Base-by-base conservation (phyloP, 1,140 invertebrate genomes). In the Spodoptera litura region DNA sequence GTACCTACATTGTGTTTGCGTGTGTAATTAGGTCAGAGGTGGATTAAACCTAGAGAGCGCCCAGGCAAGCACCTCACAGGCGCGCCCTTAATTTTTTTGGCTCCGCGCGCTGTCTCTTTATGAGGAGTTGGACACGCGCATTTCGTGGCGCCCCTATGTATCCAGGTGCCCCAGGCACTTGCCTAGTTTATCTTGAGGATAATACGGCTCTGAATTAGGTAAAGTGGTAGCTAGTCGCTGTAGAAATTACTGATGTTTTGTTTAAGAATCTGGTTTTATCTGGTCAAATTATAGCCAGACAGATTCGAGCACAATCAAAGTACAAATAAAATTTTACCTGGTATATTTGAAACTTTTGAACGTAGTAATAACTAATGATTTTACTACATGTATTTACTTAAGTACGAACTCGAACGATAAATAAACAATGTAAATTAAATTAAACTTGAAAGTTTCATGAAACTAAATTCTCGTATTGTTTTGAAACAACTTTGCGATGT, bases 381-480 rank as follows among this genome's bases (percentile, higher is more conserved):
- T 44, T 44, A 44, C 38, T 8, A 6, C 8, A 44, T 9, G 38
- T 44, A 44, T 44, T 9, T 44, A 44, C 38, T 6, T 44, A 44
- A 44, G 38, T 44, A 44, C 38, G 38, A 44, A 44, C 38, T 44
- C 38, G 15, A 49, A 66, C 38, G 13, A 66, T 15, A 64, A 15
- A 66, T 15, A 64, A 15, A 10, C 49, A 52, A 1, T 52, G 25
- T 68, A 52, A 13, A 13, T 66, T 4, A 20, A 66, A 51, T 51
- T 20, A 25, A 31, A 3, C 13, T n/a, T 53, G 27, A 12, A 66
- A 49, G 20, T 55, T 56, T 56, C n/a, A 56, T 15, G 5, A 27
- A 10, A 38, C 71, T 59, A 49, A 27, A 61, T 59, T 74, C n/a
- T 51, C 38, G 38, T 61, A 53, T 31, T 70, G 25, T 70, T 53